phyloP scores from a whole-genome alignment of 2,113 vertebrate species.

The Oreotrochilus melanogaster region DNA sequence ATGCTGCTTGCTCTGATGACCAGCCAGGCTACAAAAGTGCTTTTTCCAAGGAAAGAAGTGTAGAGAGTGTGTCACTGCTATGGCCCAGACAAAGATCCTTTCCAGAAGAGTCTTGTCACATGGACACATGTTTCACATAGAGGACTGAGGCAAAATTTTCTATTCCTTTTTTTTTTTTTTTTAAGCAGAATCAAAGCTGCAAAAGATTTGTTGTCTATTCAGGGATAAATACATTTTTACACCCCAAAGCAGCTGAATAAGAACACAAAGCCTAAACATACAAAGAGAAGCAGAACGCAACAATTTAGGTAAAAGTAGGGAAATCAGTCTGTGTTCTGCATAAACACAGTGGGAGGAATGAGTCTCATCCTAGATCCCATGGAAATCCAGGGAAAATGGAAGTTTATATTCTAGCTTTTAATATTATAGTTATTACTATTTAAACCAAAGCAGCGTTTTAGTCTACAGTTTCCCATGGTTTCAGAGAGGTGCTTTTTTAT shows the following conservation, averaged over 20 bases:
- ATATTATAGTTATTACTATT: not conserved
- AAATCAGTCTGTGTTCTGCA: not conserved
- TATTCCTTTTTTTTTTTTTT: not conserved
- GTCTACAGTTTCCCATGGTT: not conserved
- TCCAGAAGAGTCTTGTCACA: not conserved
- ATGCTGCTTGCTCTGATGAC: not conserved
- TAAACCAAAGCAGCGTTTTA: not conserved
- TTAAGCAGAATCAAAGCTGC: not conserved
- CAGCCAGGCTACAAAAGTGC: not conserved
- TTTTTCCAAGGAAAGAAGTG: not conserved
- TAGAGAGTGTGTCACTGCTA: not conserved
- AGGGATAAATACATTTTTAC: not conserved
- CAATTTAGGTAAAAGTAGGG: not conserved
- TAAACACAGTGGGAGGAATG: not conserved
- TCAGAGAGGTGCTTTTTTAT: not conserved
- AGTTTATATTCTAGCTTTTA: not conserved
- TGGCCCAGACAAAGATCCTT: not conserved
- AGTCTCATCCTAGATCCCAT: not conserved
- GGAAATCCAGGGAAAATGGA: not conserved
- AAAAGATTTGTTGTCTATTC: not conserved
- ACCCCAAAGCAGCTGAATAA: not conserved
- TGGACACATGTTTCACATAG: fast-evolving
- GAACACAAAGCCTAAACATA: not conserved
- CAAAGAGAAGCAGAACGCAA: not conserved
- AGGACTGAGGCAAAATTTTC: not conserved